Conservation (phyloP, 2,888 invertebrate genomes). For the Hydraecia micacea region DNA sequence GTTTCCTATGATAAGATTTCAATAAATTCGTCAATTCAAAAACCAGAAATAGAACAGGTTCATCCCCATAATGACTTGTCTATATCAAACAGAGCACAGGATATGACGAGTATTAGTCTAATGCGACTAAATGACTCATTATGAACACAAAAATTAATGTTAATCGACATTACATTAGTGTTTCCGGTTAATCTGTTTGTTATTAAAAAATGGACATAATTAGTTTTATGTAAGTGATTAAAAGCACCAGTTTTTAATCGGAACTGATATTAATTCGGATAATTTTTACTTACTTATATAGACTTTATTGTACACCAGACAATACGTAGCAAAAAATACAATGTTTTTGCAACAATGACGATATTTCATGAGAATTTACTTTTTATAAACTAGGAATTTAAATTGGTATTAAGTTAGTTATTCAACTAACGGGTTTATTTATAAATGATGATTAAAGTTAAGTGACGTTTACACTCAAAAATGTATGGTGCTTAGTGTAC, state of each 20-base stretch:
- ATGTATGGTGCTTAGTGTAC: background rate
- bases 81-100: constrained; percentile 60
- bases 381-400: background rate
- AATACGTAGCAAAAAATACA: too few species aligned
- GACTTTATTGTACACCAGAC: too few species aligned
- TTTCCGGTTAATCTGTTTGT: constrained; percentile 58
- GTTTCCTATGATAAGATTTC: constrained; percentile 8
- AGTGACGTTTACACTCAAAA: too few species aligned
- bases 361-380: background rate
- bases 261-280: background rate
- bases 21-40: constrained; percentile 4
- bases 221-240: constrained; percentile 12
- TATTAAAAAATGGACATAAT: constrained; percentile 41
- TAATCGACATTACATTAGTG: constrained; percentile 57
- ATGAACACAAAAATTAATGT: constrained; percentile 57
- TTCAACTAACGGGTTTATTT: background rate
- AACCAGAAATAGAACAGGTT: constrained; percentile 36
- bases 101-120: constrained; percentile 65
- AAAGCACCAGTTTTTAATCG: too few species aligned
- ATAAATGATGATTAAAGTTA: background rate
- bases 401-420: background rate
- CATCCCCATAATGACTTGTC: constrained; percentile 37
- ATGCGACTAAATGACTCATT: constrained; percentile 67
- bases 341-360: too few species aligned
- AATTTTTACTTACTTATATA: background rate